These are phyloP conservation scores for Phalera bucephala DNA, from an alignment of 2,888 invertebrate genomes.

Conservation along the genomic window DNA sequence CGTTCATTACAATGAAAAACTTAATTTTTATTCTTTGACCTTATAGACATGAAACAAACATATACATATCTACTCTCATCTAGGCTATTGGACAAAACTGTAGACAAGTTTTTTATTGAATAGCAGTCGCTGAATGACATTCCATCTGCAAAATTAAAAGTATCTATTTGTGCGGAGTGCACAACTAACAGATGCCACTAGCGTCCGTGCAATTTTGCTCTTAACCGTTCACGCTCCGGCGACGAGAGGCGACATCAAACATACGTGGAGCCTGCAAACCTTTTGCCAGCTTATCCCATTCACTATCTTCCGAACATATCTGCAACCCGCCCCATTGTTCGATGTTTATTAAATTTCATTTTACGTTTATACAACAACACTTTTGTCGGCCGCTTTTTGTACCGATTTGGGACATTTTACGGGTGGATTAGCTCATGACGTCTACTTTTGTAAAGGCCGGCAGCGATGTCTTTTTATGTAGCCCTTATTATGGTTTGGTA, in stretches of 20 bases:
- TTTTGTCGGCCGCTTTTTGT: slow-evolving; percentile 79
- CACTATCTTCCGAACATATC: slow-evolving; percentile 76
- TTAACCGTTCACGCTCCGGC: slow-evolving; percentile 74
- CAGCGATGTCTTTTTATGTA: slow-evolving; percentile 74
- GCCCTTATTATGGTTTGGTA: slow-evolving; percentile 70
- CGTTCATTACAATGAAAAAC: no score
- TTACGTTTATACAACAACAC: slow-evolving; percentile 82
- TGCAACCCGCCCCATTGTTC: slow-evolving; percentile 70
- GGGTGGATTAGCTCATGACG: slow-evolving; percentile 75
- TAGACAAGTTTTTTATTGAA: slow-evolving; percentile 38
- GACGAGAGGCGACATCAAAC: slow-evolving; percentile 82
- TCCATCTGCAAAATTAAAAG: slow-evolving; percentile 81
- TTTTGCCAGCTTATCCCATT: slow-evolving; percentile 81
- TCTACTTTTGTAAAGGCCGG: slow-evolving; percentile 64
- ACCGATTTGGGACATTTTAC: slow-evolving; percentile 80
- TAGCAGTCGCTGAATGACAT: slow-evolving; percentile 49
- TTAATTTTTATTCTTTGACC: no score
- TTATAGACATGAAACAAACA: no score
- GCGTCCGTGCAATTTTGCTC: slow-evolving; percentile 76
- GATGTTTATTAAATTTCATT: slow-evolving; percentile 83
- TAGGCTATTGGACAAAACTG: slow-evolving; percentile 20
- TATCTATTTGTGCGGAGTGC: slow-evolving; percentile 68
- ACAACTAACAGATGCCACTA: slow-evolving; percentile 78
- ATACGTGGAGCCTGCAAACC: slow-evolving; percentile 72
- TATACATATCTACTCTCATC: no score